These are phyloP conservation scores for Drosophila paucipuncta DNA, from an alignment of 2,888 invertebrate species.

Conservation along the genomic window DNA sequence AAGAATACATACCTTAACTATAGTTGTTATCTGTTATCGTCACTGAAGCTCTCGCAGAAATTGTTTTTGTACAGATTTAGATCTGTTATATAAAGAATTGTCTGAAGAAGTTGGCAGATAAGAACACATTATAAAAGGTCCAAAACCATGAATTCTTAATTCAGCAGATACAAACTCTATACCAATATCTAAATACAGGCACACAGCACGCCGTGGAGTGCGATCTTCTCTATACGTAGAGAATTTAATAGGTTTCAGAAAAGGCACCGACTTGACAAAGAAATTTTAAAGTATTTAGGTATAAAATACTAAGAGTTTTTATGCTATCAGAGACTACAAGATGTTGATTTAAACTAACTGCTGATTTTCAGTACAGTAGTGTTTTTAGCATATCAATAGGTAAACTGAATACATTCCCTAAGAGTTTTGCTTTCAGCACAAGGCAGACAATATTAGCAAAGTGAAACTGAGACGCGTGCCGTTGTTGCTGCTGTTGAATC, in stretches of 20 bases:
- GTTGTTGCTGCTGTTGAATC: background rate
- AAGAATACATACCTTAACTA: background rate
- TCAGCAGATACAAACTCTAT: background rate
- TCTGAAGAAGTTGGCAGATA: background rate
- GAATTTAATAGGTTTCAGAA: background rate
- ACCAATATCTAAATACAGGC: background rate
- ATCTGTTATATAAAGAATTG: background rate
- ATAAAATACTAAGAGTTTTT: background rate
- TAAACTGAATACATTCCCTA: slow-evolving; percentile 1
- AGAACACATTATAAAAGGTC: background rate
- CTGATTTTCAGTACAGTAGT: background rate
- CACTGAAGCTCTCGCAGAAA: background rate
- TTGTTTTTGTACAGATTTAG: background rate
- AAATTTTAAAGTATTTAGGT: background rate
- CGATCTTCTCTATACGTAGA: background rate
- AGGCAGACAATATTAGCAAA: slow-evolving; percentile 6
- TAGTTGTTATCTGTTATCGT: background rate
- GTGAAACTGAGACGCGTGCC: slow-evolving; percentile 21
- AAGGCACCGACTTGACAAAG: background rate
- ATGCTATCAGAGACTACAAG: background rate
- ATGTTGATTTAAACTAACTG: background rate
- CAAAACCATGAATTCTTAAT: background rate
- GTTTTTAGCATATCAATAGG: background rate
- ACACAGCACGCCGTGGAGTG: no score
- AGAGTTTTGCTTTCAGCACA: background rate